Evolutionary conservation across 2,797 vertebrate species (phyloP).

Genomic region (Chromobotia macracanthus): DNA sequence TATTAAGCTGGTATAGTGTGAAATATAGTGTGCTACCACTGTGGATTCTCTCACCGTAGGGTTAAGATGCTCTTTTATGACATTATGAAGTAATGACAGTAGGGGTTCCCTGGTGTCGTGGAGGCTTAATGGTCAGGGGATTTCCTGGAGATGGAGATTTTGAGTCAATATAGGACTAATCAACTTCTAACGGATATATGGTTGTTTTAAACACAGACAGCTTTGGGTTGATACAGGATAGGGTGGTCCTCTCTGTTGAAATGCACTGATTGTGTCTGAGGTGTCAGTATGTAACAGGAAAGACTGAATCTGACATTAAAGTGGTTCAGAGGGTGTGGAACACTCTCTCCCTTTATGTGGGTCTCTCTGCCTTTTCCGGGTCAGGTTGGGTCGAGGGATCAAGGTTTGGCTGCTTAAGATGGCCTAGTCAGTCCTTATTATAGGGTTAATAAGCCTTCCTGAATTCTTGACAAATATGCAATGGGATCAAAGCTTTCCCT

Average conservation of each 20-base stretch:
- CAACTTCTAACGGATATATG: neutral
- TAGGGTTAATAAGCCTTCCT: too few relatives aligned
- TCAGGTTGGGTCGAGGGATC: too few relatives aligned
- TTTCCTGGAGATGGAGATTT: conserved; percentile 17
- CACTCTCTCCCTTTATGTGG: neutral
- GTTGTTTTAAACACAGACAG: conserved; percentile 9
- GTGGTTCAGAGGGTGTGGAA: neutral
- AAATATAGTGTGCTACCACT: neutral
- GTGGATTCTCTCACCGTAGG: neutral
- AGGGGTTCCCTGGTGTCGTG: neutral
- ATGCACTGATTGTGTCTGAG: conserved; percentile 8
- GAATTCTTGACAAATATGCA: too few relatives aligned
- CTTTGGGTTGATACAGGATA: conserved; percentile 33
- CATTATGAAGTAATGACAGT: neutral
- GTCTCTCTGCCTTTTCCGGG: neutral
- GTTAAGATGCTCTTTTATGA: neutral
- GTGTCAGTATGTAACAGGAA: conserved; percentile 19
- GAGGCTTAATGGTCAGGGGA: conserved; percentile 9
- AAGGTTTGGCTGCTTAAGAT: too few relatives aligned
- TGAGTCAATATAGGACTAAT: neutral
- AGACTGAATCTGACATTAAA: conserved; percentile 10
- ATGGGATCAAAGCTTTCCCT: too few relatives aligned
- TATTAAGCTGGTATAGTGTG: too few relatives aligned
- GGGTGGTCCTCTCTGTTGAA: conserved; percentile 26
- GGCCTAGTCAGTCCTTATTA: too few relatives aligned